Evolutionary conservation across 2,797 vertebrate species (phyloP), one percentile per base, ranked within the genome.

Genomic region (Molossus alvarezi): DNA sequence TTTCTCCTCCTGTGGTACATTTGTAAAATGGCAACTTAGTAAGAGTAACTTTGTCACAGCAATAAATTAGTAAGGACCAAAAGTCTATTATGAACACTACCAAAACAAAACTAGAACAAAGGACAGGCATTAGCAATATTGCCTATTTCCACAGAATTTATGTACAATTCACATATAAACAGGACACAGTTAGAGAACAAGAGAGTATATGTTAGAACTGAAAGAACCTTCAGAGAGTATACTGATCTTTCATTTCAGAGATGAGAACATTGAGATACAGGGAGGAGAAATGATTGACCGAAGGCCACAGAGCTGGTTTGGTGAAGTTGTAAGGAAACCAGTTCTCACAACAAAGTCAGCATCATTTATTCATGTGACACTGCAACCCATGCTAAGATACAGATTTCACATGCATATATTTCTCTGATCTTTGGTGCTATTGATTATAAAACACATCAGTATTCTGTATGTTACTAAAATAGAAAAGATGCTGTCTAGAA

Each of bases 221-320:
- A 41, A 91, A 90, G 73, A 62, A 73, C 23, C 1, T 10, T 81
- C 48, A 48, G 51, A 72, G 48, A 60, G 91, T 80, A 81, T 51
- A 57, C 11, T 64, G 13, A 71, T n/a, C 5, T 82, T 80, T 48
- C n/a, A 25, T 67, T 95, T 97, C 69, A 89, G 33, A 95, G 88
- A 86, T 37, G 17, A 93, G 60, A 21, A 48, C 11, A 23, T 48
- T 71, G 86, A 58, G 9, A 81, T 17, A 20, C 20, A 53, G 45
- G 64, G 65, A 37, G 23, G 65, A 51, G 27, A 89, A 83, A 64
- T 20, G 15, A 67, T 53, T 93, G 53, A 33, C 23, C 29, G 41
- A 81, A 76, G 3, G 21, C 17, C 7, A 51, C 23, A 71, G 6
- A 21, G 11, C 21, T 29, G 51, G 9, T n/a, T 85, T 82, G n/a